phyloP scores from a whole-genome alignment of 1,140 invertebrate genomes.

The Drosophila pectinifera region DNA sequence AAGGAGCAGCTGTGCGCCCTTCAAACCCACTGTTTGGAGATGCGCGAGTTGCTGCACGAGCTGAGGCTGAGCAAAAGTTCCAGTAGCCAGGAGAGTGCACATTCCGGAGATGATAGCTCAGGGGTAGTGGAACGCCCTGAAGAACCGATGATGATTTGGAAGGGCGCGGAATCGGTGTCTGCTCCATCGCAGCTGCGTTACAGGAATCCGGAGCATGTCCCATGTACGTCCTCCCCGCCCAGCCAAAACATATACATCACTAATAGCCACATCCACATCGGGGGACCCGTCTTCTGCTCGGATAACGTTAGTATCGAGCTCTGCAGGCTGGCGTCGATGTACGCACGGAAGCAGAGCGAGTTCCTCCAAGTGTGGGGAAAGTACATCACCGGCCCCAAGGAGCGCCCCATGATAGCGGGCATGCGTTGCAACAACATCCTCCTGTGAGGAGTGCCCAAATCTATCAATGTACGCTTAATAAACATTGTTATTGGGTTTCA shows the following conservation, averaged over 20 bases:
- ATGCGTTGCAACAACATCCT: slow-evolving; percentile 37
- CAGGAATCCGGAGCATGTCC: background rate
- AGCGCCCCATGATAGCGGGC: slow-evolving; percentile 34
- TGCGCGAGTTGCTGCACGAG: slow-evolving; percentile 51
- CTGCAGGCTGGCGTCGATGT: slow-evolving; percentile 7
- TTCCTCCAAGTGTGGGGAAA: slow-evolving; percentile 56
- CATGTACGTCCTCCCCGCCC: background rate
- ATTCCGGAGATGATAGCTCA: background rate
- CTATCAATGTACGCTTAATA: slow-evolving; percentile 1
- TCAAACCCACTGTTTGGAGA: slow-evolving; percentile 44
- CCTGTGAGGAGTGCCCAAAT: slow-evolving; percentile 32
- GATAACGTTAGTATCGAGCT: slow-evolving; percentile 23
- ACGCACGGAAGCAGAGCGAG: slow-evolving; percentile 28
- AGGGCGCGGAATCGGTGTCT: background rate
- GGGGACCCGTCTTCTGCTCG: slow-evolving; percentile 32
- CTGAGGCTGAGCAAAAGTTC: slow-evolving; percentile 25
- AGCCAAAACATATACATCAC: slow-evolving; percentile 45
- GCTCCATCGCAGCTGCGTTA: background rate
- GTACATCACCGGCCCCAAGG: slow-evolving; percentile 34
- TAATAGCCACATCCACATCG: slow-evolving; percentile 60
- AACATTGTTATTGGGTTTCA: background rate
- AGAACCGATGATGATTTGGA: slow-evolving; percentile 3
- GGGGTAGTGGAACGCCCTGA: background rate
- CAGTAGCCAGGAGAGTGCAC: slow-evolving; percentile 2
- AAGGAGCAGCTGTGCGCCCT: slow-evolving; percentile 45